Evolutionary conservation across 2,888 invertebrate genomes (phyloP).

Genomic region (Carabus problematicus): DNA sequence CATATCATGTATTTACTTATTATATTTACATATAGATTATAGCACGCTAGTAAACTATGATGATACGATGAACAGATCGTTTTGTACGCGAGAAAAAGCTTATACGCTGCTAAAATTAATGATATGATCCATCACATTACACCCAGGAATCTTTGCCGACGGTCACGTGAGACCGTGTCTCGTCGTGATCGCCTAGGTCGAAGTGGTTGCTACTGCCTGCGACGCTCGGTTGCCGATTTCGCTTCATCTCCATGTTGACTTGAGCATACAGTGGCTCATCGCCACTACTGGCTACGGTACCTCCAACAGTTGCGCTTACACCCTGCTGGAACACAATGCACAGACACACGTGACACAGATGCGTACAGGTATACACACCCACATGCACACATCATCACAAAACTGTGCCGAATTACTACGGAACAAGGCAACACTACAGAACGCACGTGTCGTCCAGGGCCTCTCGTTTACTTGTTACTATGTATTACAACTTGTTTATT

Average conservation of each 20-base stretch:
- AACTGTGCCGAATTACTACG: not conserved
- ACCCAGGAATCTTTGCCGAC: constrained; percentile 61
- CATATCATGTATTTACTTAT: constrained; percentile 26
- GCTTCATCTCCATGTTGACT: constrained; percentile 71
- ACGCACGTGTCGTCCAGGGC: constrained; percentile 52
- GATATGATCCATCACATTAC: constrained; percentile 40
- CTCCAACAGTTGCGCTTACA: constrained; percentile 45
- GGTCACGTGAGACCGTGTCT: constrained; percentile 50
- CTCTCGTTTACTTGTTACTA: constrained; percentile 56
- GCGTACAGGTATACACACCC: too few species aligned
- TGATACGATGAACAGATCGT: constrained; percentile 37
- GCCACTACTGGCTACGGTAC: constrained; percentile 50
- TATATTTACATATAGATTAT: constrained; percentile 41
- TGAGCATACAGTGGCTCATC: constrained; percentile 71
- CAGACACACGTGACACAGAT: constrained; percentile 4
- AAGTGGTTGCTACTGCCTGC: constrained; percentile 53
- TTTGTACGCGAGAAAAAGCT: constrained; percentile 31
- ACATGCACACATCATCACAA: too few species aligned
- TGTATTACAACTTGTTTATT: constrained; percentile 38
- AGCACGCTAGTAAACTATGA: constrained; percentile 39
- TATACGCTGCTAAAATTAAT: constrained; percentile 43
- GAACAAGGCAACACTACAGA: constrained; percentile 24
- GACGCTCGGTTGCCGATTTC: constrained; percentile 62
- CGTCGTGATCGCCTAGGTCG: constrained; percentile 46
- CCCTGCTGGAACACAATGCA: constrained; percentile 27